A percentile compares a stretch with the other conserved stretches of the same genome.
Conservation (phyloP, 92 coral and sea anemone species). For the Umimayanthus chanpuru region DNA sequence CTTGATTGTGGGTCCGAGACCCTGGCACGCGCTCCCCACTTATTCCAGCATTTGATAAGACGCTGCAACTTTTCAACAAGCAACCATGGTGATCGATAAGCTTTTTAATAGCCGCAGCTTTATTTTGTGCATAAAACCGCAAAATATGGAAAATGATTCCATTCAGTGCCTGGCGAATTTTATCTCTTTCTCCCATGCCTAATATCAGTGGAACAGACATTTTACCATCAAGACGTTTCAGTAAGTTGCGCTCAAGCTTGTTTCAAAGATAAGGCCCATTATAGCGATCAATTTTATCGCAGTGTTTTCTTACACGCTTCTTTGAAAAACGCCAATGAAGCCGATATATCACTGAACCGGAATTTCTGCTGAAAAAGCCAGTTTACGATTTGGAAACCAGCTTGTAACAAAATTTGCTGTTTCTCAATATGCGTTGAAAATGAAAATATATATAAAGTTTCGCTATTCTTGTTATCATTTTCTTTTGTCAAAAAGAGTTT, state of each 20-base stretch:
- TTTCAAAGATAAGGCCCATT: constrained; percentile 19
- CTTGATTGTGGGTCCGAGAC: not conserved
- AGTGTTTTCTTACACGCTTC: constrained; percentile 15
- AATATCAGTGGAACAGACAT: not conserved
- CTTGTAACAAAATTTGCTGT: not conserved
- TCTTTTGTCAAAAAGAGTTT: not conserved
- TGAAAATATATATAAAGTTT: not conserved
- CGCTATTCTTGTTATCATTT: not conserved
- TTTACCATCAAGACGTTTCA: constrained; percentile 8
- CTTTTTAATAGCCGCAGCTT: constrained; percentile 16
- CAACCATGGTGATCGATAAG: constrained; percentile 29
- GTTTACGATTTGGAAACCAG: constrained; percentile 9
- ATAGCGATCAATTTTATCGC: constrained; percentile 17
- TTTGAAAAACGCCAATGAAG: constrained; percentile 11
- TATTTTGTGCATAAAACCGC: not conserved
- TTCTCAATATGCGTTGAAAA: not conserved
- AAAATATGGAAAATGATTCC: not conserved
- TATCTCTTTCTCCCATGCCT: not conserved
- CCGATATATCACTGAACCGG: not conserved
- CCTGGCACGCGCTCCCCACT: constrained; percentile 35
- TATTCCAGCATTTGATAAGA: constrained; percentile 31
- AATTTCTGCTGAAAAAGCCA: not conserved
- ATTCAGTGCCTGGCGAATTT: not conserved
- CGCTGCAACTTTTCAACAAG: constrained; percentile 37
- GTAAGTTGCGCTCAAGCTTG: constrained; percentile 22